phyloP scores from a whole-genome alignment of 2,113 vertebrate species.

The Epinephelus cyanopodus region DNA sequence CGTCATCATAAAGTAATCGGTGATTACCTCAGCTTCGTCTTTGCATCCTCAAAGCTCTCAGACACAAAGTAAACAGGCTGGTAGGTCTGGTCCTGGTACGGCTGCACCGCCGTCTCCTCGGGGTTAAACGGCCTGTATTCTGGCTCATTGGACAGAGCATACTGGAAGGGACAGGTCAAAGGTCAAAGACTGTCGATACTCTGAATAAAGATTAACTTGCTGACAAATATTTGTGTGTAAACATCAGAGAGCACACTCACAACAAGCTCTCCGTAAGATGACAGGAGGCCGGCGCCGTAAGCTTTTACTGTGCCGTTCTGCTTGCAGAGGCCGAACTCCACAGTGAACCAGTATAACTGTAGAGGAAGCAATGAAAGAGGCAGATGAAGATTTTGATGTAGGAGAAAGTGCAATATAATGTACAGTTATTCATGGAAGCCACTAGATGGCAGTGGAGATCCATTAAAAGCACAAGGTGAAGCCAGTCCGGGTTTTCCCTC shows the following conservation, averaged over 20 bases:
- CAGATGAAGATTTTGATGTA: background rate
- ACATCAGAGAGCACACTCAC: conserved; percentile 69
- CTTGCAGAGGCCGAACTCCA: conserved; percentile 88
- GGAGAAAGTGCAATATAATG: background rate
- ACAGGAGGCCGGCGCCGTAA: conserved; percentile 87
- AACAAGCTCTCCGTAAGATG: conserved; percentile 86
- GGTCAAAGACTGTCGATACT: background rate
- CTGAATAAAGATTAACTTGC: too few species aligned
- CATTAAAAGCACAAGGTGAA: background rate
- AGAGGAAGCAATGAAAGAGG: background rate
- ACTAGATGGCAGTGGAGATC: conserved; percentile 66
- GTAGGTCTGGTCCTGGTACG: conserved; percentile 88
- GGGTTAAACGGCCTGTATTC: conserved; percentile 86
- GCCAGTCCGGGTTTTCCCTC: background rate
- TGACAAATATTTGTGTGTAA: background rate
- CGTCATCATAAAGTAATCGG: too few species aligned
- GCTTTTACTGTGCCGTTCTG: conserved; percentile 86
- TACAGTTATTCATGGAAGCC: conserved; percentile 12
- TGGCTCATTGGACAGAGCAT: conserved; percentile 87
- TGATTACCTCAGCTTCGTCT: conserved; percentile 84
- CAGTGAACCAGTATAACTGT: conserved; percentile 89
- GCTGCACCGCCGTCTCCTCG: conserved; percentile 84
- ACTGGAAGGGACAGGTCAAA: conserved; percentile 72
- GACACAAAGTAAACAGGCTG: conserved; percentile 90
- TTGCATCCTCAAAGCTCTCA: conserved; percentile 90